Conservation (phyloP, 2,888 invertebrate species). For the Gymnosoma rotundatum region DNA sequence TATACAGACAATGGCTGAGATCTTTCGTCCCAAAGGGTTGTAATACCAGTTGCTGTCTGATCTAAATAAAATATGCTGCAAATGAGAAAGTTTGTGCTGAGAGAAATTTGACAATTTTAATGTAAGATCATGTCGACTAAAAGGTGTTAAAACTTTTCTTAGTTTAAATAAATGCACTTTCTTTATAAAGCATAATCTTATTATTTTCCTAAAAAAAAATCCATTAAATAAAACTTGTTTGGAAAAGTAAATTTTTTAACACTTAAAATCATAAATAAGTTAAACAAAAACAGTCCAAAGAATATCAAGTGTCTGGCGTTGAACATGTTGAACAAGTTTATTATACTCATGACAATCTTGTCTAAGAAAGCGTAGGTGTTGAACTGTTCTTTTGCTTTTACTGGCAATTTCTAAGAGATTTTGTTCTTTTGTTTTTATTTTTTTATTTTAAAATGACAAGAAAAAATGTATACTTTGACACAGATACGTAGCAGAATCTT, state of each 20-base stretch:
- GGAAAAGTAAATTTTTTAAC: conserved; percentile 9
- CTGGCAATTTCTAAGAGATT: conserved; percentile 3
- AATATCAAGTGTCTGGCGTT: conserved; percentile 43
- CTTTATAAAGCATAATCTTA: background rate
- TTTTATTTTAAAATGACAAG: conserved; percentile 31
- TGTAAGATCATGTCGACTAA: too few species aligned
- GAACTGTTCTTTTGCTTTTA: background rate
- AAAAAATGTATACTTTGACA: background rate
- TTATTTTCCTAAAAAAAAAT: background rate
- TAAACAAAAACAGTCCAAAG: conserved; percentile 36
- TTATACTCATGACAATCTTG: conserved; percentile 40
- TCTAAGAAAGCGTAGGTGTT: conserved; percentile 41
- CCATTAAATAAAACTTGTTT: conserved; percentile 12
- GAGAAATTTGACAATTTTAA: too few species aligned
- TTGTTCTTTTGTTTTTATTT: conserved; percentile 14
- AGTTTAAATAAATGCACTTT: too few species aligned
- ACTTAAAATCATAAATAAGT: conserved; percentile 56
- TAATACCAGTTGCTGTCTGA: too few species aligned
- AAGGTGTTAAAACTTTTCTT: too few species aligned
- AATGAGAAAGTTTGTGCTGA: too few species aligned
- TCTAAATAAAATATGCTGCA: too few species aligned
- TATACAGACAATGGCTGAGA: too few species aligned
- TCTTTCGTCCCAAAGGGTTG: too few species aligned
- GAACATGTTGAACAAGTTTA: conserved; percentile 46
- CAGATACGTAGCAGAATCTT: background rate